Percentiles rank a stretch among this genome's conserved stretches.
phyloP scores from a whole-genome alignment of 2,888 invertebrate genomes.

The Cactoblastis cactorum region DNA sequence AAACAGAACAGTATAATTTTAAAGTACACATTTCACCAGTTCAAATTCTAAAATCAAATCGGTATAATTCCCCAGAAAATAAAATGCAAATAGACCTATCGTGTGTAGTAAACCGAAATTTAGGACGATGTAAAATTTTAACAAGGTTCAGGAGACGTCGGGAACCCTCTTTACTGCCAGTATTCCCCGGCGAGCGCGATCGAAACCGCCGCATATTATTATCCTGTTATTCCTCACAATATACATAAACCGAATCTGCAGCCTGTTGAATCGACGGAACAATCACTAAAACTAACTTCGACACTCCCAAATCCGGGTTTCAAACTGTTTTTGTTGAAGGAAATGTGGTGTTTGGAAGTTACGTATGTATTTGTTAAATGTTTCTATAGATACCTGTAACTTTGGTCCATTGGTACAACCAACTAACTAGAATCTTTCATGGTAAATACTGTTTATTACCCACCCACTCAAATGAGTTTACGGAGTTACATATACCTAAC shows the following conservation, averaged over 20 bases:
- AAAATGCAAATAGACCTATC: constrained; percentile 38
- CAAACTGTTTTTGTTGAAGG: not conserved
- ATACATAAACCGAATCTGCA: constrained; percentile 28
- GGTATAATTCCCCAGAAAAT: constrained; percentile 21
- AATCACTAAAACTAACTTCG: constrained; percentile 12
- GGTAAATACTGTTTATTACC: too few species aligned
- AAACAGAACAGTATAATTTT: not conserved
- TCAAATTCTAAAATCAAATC: not conserved
- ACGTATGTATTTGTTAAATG: not conserved
- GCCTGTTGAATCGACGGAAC: constrained; percentile 32
- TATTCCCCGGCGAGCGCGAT: constrained; percentile 38
- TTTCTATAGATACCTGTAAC: not conserved
- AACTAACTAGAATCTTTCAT: too few species aligned
- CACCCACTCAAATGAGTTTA: too few species aligned
- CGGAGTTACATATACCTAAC: too few species aligned
- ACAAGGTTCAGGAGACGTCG: constrained; percentile 36
- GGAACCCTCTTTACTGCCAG: constrained; percentile 42
- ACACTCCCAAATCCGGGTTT: not conserved
- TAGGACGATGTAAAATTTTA: constrained; percentile 54
- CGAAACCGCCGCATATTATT: constrained; percentile 46
- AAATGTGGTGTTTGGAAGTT: not conserved
- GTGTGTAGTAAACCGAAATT: constrained; percentile 29
- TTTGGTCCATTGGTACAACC: not conserved
- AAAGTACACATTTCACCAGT: not conserved
- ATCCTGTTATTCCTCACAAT: constrained; percentile 41